Percentiles rank a stretch among this genome's conserved stretches.
Conservation (phyloP, 92 coral and sea anemone genomes). For the Siderastrea radians region DNA sequence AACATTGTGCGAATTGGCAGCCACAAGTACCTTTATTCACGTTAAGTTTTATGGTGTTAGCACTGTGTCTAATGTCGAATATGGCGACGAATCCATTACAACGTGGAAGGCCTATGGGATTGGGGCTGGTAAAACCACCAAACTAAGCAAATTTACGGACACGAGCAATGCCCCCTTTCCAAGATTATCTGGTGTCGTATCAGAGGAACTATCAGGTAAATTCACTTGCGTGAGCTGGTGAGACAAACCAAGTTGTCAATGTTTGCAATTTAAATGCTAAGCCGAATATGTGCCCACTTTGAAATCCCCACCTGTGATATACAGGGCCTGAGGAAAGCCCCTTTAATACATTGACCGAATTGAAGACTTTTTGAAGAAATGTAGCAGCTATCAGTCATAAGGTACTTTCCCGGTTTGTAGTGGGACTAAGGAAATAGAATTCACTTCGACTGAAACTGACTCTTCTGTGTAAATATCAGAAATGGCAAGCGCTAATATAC, state of each 20-base stretch:
- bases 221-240: constrained; percentile 9
- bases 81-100: constrained; percentile 17
- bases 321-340: constrained; percentile 6
- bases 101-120: constrained; percentile 29
- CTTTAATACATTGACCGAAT: background rate
- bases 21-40: background rate
- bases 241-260: constrained; percentile 5
- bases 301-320: background rate
- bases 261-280: constrained; percentile 16
- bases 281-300: background rate
- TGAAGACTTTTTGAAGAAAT: constrained; percentile 11
- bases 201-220: background rate
- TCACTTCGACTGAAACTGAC: too few relatives aligned
- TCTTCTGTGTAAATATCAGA: too few relatives aligned
- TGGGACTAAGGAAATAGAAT: too few relatives aligned
- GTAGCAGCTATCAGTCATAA: background rate
- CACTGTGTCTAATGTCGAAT: constrained; percentile 32
- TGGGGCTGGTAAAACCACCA: constrained; percentile 1
- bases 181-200: background rate
- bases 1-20: constrained; percentile 42
- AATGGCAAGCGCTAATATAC: too few relatives aligned
- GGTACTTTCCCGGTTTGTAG: background rate
- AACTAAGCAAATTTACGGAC: constrained; percentile 9
- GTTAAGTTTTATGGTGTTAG: constrained; percentile 51
- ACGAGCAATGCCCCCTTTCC: background rate